A percentile compares a stretch with the other conserved stretches of the same genome.
Evolutionary conservation across 2,113 vertebrate genomes (phyloP).

Genomic region (Alligator mississippiensis): DNA sequence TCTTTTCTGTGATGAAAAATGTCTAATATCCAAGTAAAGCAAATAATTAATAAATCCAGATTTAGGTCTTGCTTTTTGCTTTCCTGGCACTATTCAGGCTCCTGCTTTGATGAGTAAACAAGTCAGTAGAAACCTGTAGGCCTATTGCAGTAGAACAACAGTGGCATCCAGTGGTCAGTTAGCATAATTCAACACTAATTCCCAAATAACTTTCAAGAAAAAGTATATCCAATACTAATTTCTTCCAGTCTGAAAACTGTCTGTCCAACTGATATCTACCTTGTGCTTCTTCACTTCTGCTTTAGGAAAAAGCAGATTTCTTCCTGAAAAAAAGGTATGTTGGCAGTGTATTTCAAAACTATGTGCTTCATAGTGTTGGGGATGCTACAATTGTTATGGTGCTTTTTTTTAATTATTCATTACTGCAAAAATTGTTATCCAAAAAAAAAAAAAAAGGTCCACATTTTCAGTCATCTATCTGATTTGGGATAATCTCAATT

Average conservation of each 20-base stretch:
- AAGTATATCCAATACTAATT: background rate
- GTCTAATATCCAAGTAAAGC: background rate
- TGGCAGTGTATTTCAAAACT: background rate
- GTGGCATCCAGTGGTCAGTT: constrained; percentile 71
- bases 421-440: background rate
- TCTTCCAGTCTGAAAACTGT: background rate
- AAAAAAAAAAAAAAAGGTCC: background rate
- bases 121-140: background rate
- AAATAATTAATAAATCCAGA: constrained; percentile 8
- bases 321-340: background rate
- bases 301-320: background rate
- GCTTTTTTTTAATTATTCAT: background rate
- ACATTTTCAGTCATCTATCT: background rate
- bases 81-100: background rate
- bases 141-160: constrained; percentile 56
- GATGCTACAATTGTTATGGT: background rate
- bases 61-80: background rate
- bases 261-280: too few relatives aligned
- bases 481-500: background rate
- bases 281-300: fast-evolving
- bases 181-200: background rate
- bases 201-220: background rate
- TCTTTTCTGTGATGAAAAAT: background rate
- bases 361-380: background rate
- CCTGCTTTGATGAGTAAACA: background rate